These are phyloP conservation scores for Australoheros scitulus DNA, from an alignment of 2,113 vertebrate genomes.

Conservation along the genomic window DNA sequence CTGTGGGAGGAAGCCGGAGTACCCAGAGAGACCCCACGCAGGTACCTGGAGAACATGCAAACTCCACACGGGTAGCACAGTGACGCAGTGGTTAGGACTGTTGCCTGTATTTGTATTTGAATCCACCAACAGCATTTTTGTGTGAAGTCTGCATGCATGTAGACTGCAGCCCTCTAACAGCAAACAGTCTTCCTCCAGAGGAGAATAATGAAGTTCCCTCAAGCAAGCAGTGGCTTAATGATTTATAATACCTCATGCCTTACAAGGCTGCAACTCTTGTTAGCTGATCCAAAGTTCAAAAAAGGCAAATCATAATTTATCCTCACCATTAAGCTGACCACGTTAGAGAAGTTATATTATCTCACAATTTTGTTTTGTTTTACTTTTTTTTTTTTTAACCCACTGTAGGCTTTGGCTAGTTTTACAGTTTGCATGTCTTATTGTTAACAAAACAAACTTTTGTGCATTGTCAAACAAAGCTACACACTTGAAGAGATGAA, in stretches of 20 bases:
- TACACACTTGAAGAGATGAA: not conserved
- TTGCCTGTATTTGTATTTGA: not conserved
- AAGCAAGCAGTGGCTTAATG: not conserved
- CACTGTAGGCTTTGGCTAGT: not conserved
- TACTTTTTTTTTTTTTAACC: not conserved
- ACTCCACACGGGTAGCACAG: not conserved
- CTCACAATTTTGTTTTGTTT: not conserved
- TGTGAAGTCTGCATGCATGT: not conserved
- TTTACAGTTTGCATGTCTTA: not conserved
- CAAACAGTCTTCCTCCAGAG: not conserved
- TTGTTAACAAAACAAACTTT: not conserved
- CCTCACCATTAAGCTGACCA: not conserved
- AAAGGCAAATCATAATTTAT: not conserved
- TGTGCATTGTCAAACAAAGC: not conserved
- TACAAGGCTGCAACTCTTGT: not conserved
- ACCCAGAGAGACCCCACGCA: not conserved
- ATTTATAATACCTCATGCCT: not conserved
- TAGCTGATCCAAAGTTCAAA: not conserved
- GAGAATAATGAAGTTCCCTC: slow-evolving; percentile 2
- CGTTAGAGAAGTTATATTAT: not conserved
- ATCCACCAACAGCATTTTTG: not conserved
- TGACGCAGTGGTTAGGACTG: not conserved
- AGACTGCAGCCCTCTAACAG: not conserved
- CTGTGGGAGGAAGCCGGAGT: not conserved
- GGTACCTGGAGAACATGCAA: not conserved